These are phyloP conservation scores for Nyleta sp. DNA, from an alignment of 2,888 invertebrate genomes.

Conservation along the genomic window DNA sequence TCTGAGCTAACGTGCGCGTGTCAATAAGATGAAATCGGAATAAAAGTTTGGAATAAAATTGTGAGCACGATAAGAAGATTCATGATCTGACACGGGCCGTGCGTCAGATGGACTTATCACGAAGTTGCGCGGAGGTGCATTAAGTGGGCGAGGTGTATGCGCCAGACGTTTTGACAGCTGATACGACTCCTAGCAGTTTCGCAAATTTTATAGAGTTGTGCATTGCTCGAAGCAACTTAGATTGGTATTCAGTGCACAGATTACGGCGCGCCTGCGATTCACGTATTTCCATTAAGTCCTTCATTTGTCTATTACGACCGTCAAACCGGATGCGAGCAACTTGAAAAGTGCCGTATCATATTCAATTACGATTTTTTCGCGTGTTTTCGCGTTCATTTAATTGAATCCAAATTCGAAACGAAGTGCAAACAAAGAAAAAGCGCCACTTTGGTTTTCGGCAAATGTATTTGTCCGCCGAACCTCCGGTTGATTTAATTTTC, in stretches of 20 bases:
- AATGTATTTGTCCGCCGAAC: too few relatives aligned
- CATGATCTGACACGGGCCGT: slow-evolving; percentile 30
- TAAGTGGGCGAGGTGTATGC: slow-evolving; percentile 32
- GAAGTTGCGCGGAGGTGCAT: too few relatives aligned
- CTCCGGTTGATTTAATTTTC: too few relatives aligned
- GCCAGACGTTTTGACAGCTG: slow-evolving; percentile 57
- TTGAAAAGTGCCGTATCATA: too few relatives aligned
- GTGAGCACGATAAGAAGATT: slow-evolving; percentile 33
- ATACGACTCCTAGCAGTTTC: slow-evolving; percentile 50
- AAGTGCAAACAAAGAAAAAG: too few relatives aligned
- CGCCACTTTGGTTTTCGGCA: too few relatives aligned
- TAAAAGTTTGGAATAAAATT: slow-evolving; percentile 47
- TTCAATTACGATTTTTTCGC: too few relatives aligned
- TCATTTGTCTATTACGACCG: too few relatives aligned
- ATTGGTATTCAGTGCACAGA: slow-evolving; percentile 42
- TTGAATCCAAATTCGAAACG: too few relatives aligned
- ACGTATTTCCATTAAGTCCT: slow-evolving; percentile 21
- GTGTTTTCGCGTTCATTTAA: too few relatives aligned
- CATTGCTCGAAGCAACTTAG: slow-evolving; percentile 46
- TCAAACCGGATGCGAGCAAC: too few relatives aligned
- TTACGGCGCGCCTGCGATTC: slow-evolving; percentile 36
- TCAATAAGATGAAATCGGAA: slow-evolving; percentile 48
- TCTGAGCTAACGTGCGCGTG: too few relatives aligned
- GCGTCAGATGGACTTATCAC: slow-evolving; percentile 48
- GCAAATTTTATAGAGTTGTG: slow-evolving; percentile 44